Evolutionary conservation across 1,140 invertebrate genomes (phyloP).

Genomic region (Trichogramma pretiosum): DNA sequence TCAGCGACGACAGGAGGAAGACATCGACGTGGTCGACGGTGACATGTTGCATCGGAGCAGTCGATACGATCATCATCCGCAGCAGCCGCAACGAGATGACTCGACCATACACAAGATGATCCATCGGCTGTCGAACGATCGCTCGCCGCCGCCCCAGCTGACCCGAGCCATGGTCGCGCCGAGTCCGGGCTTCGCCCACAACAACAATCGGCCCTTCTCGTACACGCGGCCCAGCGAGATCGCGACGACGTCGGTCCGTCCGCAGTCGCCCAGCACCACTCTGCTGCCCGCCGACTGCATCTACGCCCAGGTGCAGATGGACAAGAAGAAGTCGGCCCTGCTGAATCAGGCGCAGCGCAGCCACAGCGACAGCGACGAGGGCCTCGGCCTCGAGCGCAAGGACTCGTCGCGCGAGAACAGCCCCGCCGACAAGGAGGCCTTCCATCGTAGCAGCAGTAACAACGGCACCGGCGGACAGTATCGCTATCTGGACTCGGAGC

Average conservation of each 20-base stretch:
- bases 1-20: slow-evolving; percentile 15
- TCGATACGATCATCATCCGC: slow-evolving; percentile 32
- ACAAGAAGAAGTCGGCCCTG: slow-evolving; percentile 47
- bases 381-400: slow-evolving; percentile 58
- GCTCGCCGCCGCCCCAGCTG: slow-evolving; percentile 55
- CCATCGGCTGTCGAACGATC: slow-evolving; percentile 36
- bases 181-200: slow-evolving; percentile 52
- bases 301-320: slow-evolving; percentile 65
- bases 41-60: too few relatives aligned
- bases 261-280: slow-evolving; percentile 40
- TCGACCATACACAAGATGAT: slow-evolving; percentile 43
- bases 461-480: slow-evolving; percentile 23
- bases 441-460: too few relatives aligned
- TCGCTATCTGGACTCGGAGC: slow-evolving; percentile 34
- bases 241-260: slow-evolving; percentile 64
- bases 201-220: slow-evolving; percentile 67
- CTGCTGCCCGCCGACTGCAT: slow-evolving; percentile 46
- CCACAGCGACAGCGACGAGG: slow-evolving; percentile 66
- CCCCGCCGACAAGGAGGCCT: slow-evolving; percentile 40
- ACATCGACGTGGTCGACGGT: slow-evolving; percentile 28
- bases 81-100: slow-evolving; percentile 37
- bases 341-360: slow-evolving; percentile 33
- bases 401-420: slow-evolving; percentile 42
- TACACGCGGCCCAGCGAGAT: slow-evolving; percentile 59
- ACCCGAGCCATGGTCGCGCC: slow-evolving; percentile 51